phyloP scores from a whole-genome alignment of 2,888 invertebrate genomes.

The Drosophila suboccidentalis region DNA sequence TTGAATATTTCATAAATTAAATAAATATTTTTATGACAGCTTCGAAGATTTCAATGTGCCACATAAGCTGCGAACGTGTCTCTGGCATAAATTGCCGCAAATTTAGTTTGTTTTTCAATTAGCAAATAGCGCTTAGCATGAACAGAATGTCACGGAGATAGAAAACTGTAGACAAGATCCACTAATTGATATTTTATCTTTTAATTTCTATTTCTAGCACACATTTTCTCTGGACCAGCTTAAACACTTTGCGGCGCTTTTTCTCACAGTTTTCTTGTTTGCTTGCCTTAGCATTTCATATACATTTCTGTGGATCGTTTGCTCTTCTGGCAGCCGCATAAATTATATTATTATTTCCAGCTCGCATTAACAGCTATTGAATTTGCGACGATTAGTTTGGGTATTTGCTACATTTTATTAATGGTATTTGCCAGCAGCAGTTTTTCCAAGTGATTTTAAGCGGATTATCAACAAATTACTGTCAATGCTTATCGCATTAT shows the following conservation, averaged over 20 bases:
- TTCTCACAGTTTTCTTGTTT: constrained; percentile 17
- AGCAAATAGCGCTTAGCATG: constrained; percentile 41
- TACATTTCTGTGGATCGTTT: constrained; percentile 37
- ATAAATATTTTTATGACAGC: constrained; percentile 28
- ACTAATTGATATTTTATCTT: constrained; percentile 78
- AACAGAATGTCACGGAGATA: neutral
- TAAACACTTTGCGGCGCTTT: constrained; percentile 10
- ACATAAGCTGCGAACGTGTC: constrained; percentile 62
- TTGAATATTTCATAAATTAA: constrained; percentile 68
- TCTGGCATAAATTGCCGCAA: constrained; percentile 59
- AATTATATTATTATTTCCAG: constrained; percentile 66
- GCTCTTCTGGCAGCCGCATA: constrained; percentile 59
- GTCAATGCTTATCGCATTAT: constrained; percentile 35
- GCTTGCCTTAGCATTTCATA: constrained; percentile 55
- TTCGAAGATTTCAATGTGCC: constrained; percentile 13
- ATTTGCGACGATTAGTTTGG: constrained; percentile 44
- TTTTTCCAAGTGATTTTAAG: constrained; percentile 36
- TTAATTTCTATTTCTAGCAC: constrained; percentile 71
- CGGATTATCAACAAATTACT: constrained; percentile 55
- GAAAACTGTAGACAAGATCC: constrained; percentile 35
- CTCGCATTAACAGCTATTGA: constrained; percentile 55
- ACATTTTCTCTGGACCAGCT: constrained; percentile 27
- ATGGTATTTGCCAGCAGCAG: constrained; percentile 9
- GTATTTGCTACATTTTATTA: constrained; percentile 25
- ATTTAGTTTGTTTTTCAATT: constrained; percentile 75